Evolutionary conservation across 2,888 invertebrate genomes (phyloP).

Genomic region (Zonitis immaculata): DNA sequence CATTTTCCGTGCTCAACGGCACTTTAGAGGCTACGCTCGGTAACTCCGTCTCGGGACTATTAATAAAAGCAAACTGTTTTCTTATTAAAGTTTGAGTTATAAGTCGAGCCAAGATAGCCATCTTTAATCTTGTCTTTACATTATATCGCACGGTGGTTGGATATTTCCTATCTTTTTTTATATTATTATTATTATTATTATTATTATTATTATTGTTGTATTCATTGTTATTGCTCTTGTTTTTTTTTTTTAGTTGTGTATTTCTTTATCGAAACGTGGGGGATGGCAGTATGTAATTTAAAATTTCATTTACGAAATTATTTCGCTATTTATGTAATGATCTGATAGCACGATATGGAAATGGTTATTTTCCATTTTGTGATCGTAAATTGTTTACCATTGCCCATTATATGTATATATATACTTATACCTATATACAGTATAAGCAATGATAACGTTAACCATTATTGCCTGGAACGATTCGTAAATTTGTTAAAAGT

Average conservation of each 20-base stretch:
- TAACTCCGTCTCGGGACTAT: constrained; percentile 38
- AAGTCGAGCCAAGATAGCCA: constrained; percentile 45
- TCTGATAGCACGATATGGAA: constrained; percentile 37
- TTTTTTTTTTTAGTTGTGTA: constrained; percentile 13
- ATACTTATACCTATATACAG: no score
- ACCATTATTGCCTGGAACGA: not conserved
- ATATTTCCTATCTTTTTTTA: not conserved
- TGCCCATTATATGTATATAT: constrained; percentile 2
- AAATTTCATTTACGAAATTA: constrained; percentile 47
- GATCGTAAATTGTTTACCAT: constrained; percentile 1
- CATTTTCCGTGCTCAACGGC: constrained; percentile 41
- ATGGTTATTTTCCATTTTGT: constrained; percentile 12
- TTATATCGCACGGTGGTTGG: constrained; percentile 31
- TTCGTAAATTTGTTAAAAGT: constrained; percentile 1
- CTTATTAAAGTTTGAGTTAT: constrained; percentile 50
- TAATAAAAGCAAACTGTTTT: constrained; percentile 46
- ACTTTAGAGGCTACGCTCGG: constrained; percentile 38
- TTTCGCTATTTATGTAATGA: constrained; percentile 41
- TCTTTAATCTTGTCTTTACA: constrained; percentile 49
- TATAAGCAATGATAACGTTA: constrained; percentile 1
- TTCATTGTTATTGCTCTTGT: constrained; percentile 28
- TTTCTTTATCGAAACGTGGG: constrained; percentile 10
- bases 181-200: constrained; percentile 16
- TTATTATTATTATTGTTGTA: constrained; percentile 26
- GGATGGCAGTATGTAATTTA: constrained; percentile 41